Base-by-base conservation (phyloP, 2,113 vertebrate genomes). In the Cyanoderma ruficeps region DNA sequence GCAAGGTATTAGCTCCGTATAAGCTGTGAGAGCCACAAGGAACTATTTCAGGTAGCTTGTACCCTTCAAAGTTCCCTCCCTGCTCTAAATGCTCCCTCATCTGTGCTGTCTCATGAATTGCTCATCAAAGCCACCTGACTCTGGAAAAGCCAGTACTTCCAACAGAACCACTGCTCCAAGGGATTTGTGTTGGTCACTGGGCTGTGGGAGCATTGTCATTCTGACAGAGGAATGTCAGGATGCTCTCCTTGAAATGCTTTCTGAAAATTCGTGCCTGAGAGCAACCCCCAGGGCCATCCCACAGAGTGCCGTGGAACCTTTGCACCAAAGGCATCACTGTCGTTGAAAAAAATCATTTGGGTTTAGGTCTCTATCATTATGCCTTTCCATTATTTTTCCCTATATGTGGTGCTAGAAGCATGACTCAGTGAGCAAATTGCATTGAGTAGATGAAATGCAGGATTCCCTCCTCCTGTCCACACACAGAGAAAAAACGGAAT, bases 1-100 rank as follows among this genome's bases (percentile, higher is more conserved):
- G 12, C 12, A 9, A 61, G 20, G 2, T 7, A 23, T 3, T 6
- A 50, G 28, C 56, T 19, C 23, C 6, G 0, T 6, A 3, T 6
- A 8, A 70, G 19, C 30, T 55, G 21, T 7, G 27, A 60, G 44
- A 72, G 53, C 71, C 14, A 17, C 61, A 7, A 47, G 33, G 52
- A 70, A 21, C 28, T n/a, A 6, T 0, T 33, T 20, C 12, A 16
- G 11, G 13, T 21, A 31, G 4, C 4, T 23, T 35, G 3, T 2
- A 6, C 9, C 11, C 47, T 46, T 24, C 37, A 15, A 7, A n/a
- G 9, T 56, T 23, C 10, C 19, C 37, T 60, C 30, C 41, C 13
- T 77, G 19, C 41, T 65, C 61, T 59, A 41, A 1, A 16, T 33
- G 13, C 30, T 61, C 27, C 39, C 31, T 44, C 13, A 6, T 19